Evolutionary conservation across 2,797 vertebrate genomes (phyloP).

Genomic region (Nothura maculosa): DNA sequence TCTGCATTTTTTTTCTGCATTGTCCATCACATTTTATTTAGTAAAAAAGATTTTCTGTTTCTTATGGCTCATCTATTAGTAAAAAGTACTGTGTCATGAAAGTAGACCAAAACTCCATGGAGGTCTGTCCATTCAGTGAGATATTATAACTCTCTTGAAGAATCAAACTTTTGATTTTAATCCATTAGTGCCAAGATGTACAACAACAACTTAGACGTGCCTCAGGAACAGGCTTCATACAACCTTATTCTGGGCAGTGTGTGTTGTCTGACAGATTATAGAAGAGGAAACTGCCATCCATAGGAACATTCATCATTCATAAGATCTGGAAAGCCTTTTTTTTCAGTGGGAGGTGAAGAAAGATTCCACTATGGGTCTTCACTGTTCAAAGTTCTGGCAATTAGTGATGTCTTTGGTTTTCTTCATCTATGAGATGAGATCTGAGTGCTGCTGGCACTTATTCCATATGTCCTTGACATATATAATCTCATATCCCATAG

Average conservation of each 20-base stretch:
- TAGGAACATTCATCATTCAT: accelerated
- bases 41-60: neutral
- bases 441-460: neutral
- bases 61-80: neutral
- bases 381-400: neutral
- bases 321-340: neutral
- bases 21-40: neutral
- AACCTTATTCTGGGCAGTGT: neutral
- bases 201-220: neutral
- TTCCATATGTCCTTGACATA: neutral
- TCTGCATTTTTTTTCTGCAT: neutral
- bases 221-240: neutral
- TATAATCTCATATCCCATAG: neutral
- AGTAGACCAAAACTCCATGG: neutral
- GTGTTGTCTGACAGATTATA: neutral
- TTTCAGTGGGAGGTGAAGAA: neutral
- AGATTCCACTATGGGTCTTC: neutral
- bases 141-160: neutral
- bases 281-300: neutral
- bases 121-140: neutral
- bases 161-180: neutral
- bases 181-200: neutral
- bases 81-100: neutral
- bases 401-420: neutral
- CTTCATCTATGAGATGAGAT: neutral